Base-by-base conservation (phyloP, 2,888 invertebrate genomes). In the Hermaeophaga mercurialis region DNA sequence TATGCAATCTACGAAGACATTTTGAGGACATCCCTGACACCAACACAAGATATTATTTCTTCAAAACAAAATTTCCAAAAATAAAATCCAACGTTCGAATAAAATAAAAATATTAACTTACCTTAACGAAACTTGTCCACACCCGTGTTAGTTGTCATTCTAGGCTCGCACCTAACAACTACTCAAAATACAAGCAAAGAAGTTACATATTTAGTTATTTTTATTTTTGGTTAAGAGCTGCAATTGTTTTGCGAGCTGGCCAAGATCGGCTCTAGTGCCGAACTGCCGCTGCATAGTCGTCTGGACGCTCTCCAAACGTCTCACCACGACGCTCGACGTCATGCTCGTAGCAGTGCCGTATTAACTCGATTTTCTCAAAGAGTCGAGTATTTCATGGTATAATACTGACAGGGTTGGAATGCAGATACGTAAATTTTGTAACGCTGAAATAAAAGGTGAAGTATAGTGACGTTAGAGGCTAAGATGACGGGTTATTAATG, bases 261-360 rank as follows among this genome's bases (percentile, higher is more conserved):
- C 70, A 56, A 56, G 58, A 63, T 64, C 70, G 72, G 73, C 72
- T 71, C 74, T 73, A 73, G 73, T 73, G 74, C 71, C 72, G 68
- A 69, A 76, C 75, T 75, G 73, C 66, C 70, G 74, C 72, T 74
- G 73, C 72, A 74, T 67, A 72, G 73, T 62, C 71, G 74, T 71
- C 74, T 73, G 74, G 75, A 74, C 70, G 66, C 68, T 66, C 68
- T 73, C 74, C 73, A 73, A 69, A 64, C 67, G 66, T 66, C 66
- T 66, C 69, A 69, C 60, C 65, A 56, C 65, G 61, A 56, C 65
- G 61, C 57, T 18, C 52, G 52, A 43, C 34, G 43, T 44, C 41
- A 43, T 24, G 36, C 48, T 24, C 33, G 6, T 15, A n/a, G 22
- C 43, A 14, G 43, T 15, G 11, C 34, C 41, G 43, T 24, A 50